Evolutionary conservation across 37 sponge, comb jelly and placozoan species (phyloP), one percentile per base, ranked within the genome.

Genomic region (Tethya wilhelma): DNA sequence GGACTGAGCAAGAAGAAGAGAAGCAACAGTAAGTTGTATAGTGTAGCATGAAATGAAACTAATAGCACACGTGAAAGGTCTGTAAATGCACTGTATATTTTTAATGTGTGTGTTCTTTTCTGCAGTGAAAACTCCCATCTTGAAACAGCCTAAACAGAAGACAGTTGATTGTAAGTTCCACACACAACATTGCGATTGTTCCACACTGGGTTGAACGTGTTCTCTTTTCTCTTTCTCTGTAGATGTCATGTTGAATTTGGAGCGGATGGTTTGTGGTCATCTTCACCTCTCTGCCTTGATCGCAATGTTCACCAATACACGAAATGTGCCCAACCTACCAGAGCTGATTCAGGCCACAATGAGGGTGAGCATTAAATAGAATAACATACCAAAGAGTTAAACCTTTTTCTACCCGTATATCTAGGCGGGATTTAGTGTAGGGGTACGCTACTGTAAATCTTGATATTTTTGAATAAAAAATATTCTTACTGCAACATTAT

Each of bases 241-340:
- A 78, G 80, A 79, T 49, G 65, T 64, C 1, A 20, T 36, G 64
- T 31, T 42, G 19, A 78, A 73, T 28, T 32, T 86, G 17, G 80
- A 78, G 56, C 79, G 86, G 23, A 71, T 86, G 79, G 57, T 78
- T 46, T 59, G 60, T 46, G 86, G 86, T 69, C 80, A 74, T 34
- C 30, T 86, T 26, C 56, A 44, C 44, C 72, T 86, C 22, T 71
- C 86, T 33, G 43, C 79, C 22, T 57, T 56, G 12, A 43, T 79
- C 56, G 33, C 56, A n/a, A 71, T 77, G 73, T 72, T 86, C 57
- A 56, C 64, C 38, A 29, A 86, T 2, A 45, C 56, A 2, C 20
- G 30, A 12, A 71, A 70, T 26, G 36, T 59, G 19, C 42, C 64
- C 9, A 43, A 40, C 23, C 62, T 14, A 34, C 4, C 32, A 14